These are phyloP conservation scores for Coelogynopora nodosa DNA, from an alignment of 2,888 invertebrate species.

Conservation along the genomic window DNA sequence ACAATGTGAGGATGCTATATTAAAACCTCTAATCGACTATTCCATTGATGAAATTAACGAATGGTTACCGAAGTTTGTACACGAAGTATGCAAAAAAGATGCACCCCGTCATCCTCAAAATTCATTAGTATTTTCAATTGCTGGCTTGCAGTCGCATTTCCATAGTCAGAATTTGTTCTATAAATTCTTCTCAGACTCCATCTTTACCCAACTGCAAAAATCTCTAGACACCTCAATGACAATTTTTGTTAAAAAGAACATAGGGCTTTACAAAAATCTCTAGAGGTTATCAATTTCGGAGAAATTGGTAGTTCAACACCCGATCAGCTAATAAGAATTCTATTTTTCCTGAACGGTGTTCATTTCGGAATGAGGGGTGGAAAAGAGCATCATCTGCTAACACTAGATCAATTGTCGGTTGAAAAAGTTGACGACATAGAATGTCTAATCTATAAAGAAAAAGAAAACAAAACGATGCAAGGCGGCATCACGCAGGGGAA, in stretches of 20 bases:
- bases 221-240: neutral
- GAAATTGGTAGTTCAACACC: neutral
- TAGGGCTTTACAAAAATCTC: neutral
- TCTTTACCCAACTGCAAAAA: neutral
- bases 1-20: neutral
- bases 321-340: neutral
- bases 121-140: neutral
- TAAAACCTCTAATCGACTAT: neutral
- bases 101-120: neutral
- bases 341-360: neutral
- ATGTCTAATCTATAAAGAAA: neutral
- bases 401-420: neutral
- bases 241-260: neutral
- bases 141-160: neutral
- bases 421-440: neutral
- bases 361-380: slow-evolving; percentile 19
- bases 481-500: neutral
- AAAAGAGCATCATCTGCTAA: neutral
- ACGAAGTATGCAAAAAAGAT: neutral
- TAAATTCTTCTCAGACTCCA: neutral
- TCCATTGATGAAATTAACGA: neutral
- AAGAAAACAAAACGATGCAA: slow-evolving; percentile 1
- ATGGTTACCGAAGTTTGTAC: neutral
- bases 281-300: neutral
- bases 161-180: neutral